Base-by-base conservation (phyloP, 2,113 vertebrate genomes). In the Verasper variegatus region DNA sequence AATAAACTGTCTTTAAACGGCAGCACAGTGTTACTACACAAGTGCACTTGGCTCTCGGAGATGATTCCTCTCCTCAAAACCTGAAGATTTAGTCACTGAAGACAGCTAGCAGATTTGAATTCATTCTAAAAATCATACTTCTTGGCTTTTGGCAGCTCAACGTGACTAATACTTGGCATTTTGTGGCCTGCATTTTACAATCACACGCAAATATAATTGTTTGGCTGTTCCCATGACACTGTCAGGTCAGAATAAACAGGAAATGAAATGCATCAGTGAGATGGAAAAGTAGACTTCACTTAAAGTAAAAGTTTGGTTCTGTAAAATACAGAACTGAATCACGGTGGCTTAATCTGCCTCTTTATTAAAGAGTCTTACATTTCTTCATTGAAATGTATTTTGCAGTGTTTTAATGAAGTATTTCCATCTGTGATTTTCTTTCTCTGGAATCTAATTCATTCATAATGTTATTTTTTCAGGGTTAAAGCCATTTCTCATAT, bases 1-100 rank as follows among this genome's bases (percentile, higher is more conserved):
- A 69, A 68, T 75, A 75, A 74, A 79, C 78, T 47, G 61, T 45
- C 76, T 65, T 79, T 61, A 23, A 72, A 35, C 63, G 42, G 66
- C 37, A 35, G 57, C 20, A 3, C 61, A 61, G 23, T 70, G 69
- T 66, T 42, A 11, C 40, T 73, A 55, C 73, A 71, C 81, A 68
- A 55, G 77, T 58, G 18, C 40, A 6, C 42, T 69, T 62, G 74
- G 67, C 62, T 70, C 27, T 27, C 51, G 51, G 26, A 52, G 64
- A 60, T 59, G 67, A 74, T 61, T 11, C 18, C 35, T 57, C 58
- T 60, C 60, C 40, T 55, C 13, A 58, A 60, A 78, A 68, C 18
- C 67, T 0, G 2, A 64, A 57, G 61, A 63, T 56, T 59, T 74
- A 68, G 17, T 59, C 35, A 8, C 11, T 0, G 52, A 58, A 52